phyloP scores from a whole-genome alignment of 2,113 vertebrate genomes.

The Elephas maximus region DNA sequence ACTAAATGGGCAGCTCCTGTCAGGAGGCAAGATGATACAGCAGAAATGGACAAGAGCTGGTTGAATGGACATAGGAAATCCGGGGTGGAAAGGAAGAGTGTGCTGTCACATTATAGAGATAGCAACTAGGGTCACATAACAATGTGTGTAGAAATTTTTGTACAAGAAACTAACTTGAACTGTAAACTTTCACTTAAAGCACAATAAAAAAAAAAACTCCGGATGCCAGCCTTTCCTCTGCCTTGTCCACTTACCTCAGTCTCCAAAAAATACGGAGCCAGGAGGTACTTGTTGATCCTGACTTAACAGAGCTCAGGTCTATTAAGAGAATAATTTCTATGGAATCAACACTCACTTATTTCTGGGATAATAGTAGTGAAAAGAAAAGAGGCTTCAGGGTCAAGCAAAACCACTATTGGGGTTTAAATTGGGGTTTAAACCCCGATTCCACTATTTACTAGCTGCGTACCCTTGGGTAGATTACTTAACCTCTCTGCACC shows the following conservation, averaged over 20 bases:
- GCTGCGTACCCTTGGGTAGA: background rate
- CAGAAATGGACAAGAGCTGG: no score
- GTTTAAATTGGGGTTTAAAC: background rate
- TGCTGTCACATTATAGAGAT: no score
- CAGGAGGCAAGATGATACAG: no score
- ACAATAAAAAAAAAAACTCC: background rate
- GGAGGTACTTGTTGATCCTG: background rate
- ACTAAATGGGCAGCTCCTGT: no score
- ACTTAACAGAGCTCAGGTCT: background rate
- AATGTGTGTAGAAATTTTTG: no score
- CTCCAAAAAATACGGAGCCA: background rate
- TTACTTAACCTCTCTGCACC: background rate
- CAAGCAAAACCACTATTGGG: background rate
- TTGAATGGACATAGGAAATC: no score
- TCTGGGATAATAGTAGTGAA: background rate
- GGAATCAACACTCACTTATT: background rate
- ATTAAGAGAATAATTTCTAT: background rate
- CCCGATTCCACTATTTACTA: background rate
- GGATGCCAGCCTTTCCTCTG: background rate
- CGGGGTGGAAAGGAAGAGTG: no score
- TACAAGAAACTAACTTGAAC: no score
- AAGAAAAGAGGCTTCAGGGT: slow-evolving; percentile 5
- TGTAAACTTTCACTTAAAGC: no score
- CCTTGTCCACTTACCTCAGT: background rate
- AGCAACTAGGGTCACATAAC: no score